Conservation (phyloP, 2,888 invertebrate species). For the Synergus laeviventris region DNA sequence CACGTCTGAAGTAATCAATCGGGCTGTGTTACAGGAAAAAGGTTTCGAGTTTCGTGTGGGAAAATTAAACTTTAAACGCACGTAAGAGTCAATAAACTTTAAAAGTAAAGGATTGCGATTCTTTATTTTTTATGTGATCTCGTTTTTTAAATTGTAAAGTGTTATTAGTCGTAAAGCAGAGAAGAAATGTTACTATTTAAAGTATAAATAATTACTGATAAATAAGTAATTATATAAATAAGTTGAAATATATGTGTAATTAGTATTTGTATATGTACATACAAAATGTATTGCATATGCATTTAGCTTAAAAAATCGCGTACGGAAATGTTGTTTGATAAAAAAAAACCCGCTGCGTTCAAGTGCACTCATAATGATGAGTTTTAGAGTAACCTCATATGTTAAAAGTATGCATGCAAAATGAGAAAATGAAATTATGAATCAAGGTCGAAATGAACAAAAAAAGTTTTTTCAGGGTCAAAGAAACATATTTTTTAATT, state of each 20-base stretch:
- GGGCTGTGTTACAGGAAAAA: constrained; percentile 10
- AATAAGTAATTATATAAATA: constrained; percentile 15
- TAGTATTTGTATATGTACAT: constrained; percentile 22
- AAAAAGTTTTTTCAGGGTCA: background rate
- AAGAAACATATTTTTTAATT: constrained; percentile 8
- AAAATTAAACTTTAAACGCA: constrained; percentile 15
- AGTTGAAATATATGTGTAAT: constrained; percentile 35
- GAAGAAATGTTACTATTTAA: constrained; percentile 28
- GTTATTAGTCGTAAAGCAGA: constrained; percentile 17
- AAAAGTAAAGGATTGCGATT: constrained; percentile 31
- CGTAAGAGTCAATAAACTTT: constrained; percentile 31
- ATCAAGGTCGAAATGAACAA: background rate
- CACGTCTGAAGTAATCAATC: constrained; percentile 28
- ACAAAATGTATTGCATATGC: background rate
- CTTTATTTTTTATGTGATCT: constrained; percentile 39
- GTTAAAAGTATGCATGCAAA: background rate
- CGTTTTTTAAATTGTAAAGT: constrained; percentile 36
- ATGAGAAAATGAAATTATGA: background rate
- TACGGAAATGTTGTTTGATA: constrained; percentile 28
- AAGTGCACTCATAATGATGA: constrained; percentile 25
- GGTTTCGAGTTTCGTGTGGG: background rate
- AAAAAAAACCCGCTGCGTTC: constrained; percentile 38
- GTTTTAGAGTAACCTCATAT: constrained; percentile 25
- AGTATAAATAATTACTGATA: background rate
- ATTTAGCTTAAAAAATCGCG: constrained; percentile 13